Base-by-base conservation (phyloP, 2,113 vertebrate genomes). In the Pantherophis guttatus region DNA sequence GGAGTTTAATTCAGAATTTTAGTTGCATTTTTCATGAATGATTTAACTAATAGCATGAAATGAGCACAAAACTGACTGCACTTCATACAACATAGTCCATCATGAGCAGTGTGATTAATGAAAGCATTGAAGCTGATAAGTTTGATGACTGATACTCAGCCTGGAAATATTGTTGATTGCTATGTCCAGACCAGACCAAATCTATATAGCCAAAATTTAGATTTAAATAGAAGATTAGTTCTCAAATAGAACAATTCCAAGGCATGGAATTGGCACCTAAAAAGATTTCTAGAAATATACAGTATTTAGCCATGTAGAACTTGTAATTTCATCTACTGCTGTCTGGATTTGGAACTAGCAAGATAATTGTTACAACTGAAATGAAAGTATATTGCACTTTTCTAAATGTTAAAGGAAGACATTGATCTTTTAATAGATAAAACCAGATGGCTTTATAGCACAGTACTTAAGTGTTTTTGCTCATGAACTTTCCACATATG, bases 331-430 rank as follows among this genome's bases (percentile, higher is more conserved):
- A 54, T 39, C 48, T 8, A 75, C 10, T 13, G 1, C 75, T 91
- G 3, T 9, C 52, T 91, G 53, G 12, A 58, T 86, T 86, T 55
- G 53, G 13, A 75, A 91, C 70, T 5, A 44, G 24, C 9, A 91
- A n/a, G 39, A 44, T 81, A 86, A 86, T 58, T 85, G 44, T 50
- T 86, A 48, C 24, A 91, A 44, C 39, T 58, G 70, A 91, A 85
- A 58, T 86, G 23, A 91, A 86, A 55, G 48, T 50, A 70, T 86
- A 1, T 86, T 95, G 5, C 44, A 33, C 3, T 93, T 96, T 87
- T 94, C 8, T 19, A 96, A 94, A 94, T 50, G n/a, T 39, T 70
- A 93, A 50, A 55, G 26, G 70, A 86, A 93, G 6, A 88, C 92
- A 29, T 24, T 9, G 10, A 52, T 87, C 29, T 92, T 62, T 87